A percentile compares a stretch with the other conserved stretches of the same genome.
phyloP scores from a whole-genome alignment of 2,888 invertebrate species.

The Macrophya annulata region DNA sequence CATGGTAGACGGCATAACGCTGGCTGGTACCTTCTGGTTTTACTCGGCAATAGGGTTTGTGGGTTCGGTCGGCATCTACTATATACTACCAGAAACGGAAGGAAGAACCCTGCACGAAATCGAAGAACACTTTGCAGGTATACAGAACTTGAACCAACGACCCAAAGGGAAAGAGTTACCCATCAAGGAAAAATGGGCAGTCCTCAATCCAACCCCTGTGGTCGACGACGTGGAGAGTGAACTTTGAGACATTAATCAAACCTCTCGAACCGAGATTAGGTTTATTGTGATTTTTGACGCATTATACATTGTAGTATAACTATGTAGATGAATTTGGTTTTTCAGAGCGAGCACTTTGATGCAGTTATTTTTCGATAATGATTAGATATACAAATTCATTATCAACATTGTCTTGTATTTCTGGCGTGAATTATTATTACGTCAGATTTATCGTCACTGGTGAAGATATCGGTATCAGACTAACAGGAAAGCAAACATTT shows the following conservation, averaged over 20 bases:
- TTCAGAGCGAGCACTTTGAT: no score
- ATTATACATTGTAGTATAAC: not conserved
- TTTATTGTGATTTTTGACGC: no score
- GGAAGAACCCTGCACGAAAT: constrained; percentile 88
- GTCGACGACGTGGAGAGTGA: constrained; percentile 74
- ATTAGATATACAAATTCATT: no score
- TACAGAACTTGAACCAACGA: constrained; percentile 77
- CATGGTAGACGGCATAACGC: constrained; percentile 84
- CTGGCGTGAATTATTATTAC: not conserved
- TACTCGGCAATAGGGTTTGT: constrained; percentile 84
- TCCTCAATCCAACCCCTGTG: constrained; percentile 73
- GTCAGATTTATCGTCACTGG: not conserved
- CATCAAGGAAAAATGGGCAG: constrained; percentile 76
- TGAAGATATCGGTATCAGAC: no score
- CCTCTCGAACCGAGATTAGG: no score
- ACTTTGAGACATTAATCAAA: constrained; percentile 63
- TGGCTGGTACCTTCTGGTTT: constrained; percentile 88
- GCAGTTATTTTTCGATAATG: no score
- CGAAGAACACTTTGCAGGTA: constrained; percentile 86
- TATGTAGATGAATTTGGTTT: no score
- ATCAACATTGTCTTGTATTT: no score
- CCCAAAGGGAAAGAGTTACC: constrained; percentile 69
- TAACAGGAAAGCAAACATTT: no score
- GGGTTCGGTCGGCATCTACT: constrained; percentile 76
- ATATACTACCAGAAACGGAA: constrained; percentile 90